Percentiles rank a stretch among this genome's conserved stretches.
These are phyloP conservation scores for Musca domestica DNA, from an alignment of 1,140 invertebrate species.

Conservation along the genomic window DNA sequence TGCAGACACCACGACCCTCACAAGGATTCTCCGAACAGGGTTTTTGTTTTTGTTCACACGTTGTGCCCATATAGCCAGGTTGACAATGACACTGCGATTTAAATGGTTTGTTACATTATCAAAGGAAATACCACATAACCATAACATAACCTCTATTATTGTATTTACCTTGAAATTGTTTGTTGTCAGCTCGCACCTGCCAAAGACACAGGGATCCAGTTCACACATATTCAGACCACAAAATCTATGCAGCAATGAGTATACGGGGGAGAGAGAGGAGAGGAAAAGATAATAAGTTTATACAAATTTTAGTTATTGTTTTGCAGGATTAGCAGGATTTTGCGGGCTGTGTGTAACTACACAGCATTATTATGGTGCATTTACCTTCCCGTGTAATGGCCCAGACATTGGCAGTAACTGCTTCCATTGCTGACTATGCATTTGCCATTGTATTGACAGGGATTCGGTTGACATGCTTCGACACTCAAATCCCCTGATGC, in stretches of 20 bases:
- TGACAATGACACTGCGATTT: constrained; percentile 60
- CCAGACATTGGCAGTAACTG: constrained; percentile 64
- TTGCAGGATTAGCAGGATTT: not conserved
- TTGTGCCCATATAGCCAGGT: constrained; percentile 63
- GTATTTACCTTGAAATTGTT: constrained; percentile 52
- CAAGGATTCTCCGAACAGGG: constrained; percentile 71
- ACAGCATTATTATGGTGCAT: not conserved
- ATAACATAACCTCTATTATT: not conserved
- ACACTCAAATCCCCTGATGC: constrained; percentile 58
- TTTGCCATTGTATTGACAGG: constrained; percentile 65
- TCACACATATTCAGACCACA: constrained; percentile 71
- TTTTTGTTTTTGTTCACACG: constrained; percentile 64
- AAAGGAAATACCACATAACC: not conserved
- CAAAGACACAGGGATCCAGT: constrained; percentile 68
- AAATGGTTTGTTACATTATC: not conserved
- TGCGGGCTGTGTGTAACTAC: not conserved
- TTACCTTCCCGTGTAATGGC: constrained; percentile 61
- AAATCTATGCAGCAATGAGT: constrained; percentile 54
- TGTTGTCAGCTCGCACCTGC: constrained; percentile 62
- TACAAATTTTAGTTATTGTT: not conserved
- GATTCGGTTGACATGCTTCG: constrained; percentile 67
- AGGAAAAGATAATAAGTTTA: not conserved
- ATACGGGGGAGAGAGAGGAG: not conserved
- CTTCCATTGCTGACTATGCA: constrained; percentile 59
- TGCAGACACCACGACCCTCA: constrained; percentile 67